Evolutionary conservation across 2,113 vertebrate genomes (phyloP), one percentile per base, ranked within the genome.

Genomic region (Plotosus lineatus): DNA sequence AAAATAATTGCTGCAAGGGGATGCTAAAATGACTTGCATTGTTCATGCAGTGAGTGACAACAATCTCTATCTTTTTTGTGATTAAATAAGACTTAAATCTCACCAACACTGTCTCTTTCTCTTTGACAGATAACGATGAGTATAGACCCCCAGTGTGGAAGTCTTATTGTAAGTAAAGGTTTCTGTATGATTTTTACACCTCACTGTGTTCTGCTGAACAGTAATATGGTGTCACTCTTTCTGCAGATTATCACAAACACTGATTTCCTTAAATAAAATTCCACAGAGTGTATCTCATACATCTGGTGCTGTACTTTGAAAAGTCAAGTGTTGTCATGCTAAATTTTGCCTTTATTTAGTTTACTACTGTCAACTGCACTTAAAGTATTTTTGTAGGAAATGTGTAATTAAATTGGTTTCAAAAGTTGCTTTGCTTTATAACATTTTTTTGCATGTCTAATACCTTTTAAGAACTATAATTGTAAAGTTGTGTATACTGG

Each of bases 141-240:
- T 96, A 95, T 88, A 93, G 94, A 90, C 95, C 95, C 84, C 95
- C 95, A 78, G 95, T 96, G 88, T 96, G 95, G 95, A 96, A 96
- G 89, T 96, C 95, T 77, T 96, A 96, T 79, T 90, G 95, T 96
- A 90, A 95, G 95, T 96, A 50, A 51, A 65, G 28, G 4, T 55
- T 7, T 26, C 44, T 44, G 31, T 51, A 58, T 6, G 1, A 55
- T 44, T 23, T 12, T 38, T 10, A 44, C 2, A 17, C 11, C 12
- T 26, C 12, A 42, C 58, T 65, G 28, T 3, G 6, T 19, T 65
- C 1, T 65, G 0, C 11, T 68, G 38, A 15, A 42, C 4, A 26
- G 0, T n/a, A 68, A 42, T 2, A 10, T 66, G 4, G 3, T 44
- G 42, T 68, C 14, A 1, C 38, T 12, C 21, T 21, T 68, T 38